Base-by-base conservation (phyloP, 2,797 vertebrate species). In the Pelochelys cantorii region DNA sequence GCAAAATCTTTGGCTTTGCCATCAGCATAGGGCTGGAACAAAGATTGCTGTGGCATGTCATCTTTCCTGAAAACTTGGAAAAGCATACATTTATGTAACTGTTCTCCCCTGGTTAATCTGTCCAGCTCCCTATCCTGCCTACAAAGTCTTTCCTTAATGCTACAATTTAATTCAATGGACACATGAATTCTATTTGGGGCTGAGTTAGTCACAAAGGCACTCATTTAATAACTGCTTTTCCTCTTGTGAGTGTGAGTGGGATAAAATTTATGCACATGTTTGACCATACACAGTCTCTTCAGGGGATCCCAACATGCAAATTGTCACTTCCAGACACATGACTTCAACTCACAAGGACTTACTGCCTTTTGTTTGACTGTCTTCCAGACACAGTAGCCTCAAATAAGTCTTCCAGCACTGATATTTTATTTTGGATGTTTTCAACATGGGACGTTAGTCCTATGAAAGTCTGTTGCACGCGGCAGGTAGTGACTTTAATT, bases 181-280 rank as follows among this genome's bases (percentile, higher is more conserved):
- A 31, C 27, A 77, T 12, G 18, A 7, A 55, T 0, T 77, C 34
- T 20, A 56, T 53, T 52, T 80, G 29, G 42, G 55, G 18, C 74
- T 60, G 29, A 56, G 62, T 10, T 18, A 62, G 11, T 34, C 86
- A 84, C 25, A 86, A 31, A 85, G 81, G 77, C 0, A 0, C 2
- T 87, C 56, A 17, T 65, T 85, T 48, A 22, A 20, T 0, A 0
- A 0, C 0, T 37, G 5, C 65, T 83, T 82, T 79, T 87, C 65
- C 56, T 77, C 56, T 42, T 12, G n/a, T 60, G 85, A 81, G 62
- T 12, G n/a, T 60, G 85, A 81, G 62, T 2, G 4, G 48, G 78
- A 84, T 27, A 4, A 23, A 83, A 68, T 87, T 65, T 82, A 42
- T 60, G 34, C 3, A 0, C n/a, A 87, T 59, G 0, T 25, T 85